Conservation (phyloP, 2,888 invertebrate species). For the Dryococelus australis region DNA sequence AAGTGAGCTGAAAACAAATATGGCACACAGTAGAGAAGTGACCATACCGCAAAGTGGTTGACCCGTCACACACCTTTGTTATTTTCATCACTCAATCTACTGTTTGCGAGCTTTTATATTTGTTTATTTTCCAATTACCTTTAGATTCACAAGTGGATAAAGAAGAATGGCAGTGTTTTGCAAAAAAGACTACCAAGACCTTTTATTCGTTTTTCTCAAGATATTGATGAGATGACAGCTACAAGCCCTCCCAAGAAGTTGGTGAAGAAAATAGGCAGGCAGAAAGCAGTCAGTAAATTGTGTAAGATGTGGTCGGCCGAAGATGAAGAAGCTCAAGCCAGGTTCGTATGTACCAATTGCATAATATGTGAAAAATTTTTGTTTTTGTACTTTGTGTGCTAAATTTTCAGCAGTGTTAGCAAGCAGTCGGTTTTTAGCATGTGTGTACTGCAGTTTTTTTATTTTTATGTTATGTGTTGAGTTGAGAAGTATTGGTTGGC, state of each 20-base stretch:
- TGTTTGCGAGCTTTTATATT: neutral
- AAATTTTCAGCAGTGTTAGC: too few relatives aligned
- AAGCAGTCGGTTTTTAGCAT: too few relatives aligned
- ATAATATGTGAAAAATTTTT: neutral
- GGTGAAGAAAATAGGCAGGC: constrained; percentile 65
- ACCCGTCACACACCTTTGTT: too few relatives aligned
- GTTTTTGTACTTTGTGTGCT: neutral
- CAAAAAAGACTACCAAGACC: constrained; percentile 62
- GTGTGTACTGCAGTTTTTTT: too few relatives aligned
- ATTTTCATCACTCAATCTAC: too few relatives aligned
- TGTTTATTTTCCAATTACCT: neutral
- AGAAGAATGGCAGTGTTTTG: constrained; percentile 25
- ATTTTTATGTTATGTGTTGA: too few relatives aligned
- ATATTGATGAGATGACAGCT: constrained; percentile 61
- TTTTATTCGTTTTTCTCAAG: constrained; percentile 68
- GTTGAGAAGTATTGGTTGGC: too few relatives aligned
- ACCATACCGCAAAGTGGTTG: too few relatives aligned
- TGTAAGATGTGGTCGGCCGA: constrained; percentile 73
- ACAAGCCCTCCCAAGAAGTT: constrained; percentile 60
- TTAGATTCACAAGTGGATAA: constrained; percentile 35
- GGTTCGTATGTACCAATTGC: constrained; percentile 52
- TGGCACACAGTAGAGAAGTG: too few relatives aligned
- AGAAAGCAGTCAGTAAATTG: constrained; percentile 66
- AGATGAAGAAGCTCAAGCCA: constrained; percentile 65
- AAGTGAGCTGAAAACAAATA: too few relatives aligned